phyloP scores from a whole-genome alignment of 2,797 vertebrate species.

The Centropyge bicolor region DNA sequence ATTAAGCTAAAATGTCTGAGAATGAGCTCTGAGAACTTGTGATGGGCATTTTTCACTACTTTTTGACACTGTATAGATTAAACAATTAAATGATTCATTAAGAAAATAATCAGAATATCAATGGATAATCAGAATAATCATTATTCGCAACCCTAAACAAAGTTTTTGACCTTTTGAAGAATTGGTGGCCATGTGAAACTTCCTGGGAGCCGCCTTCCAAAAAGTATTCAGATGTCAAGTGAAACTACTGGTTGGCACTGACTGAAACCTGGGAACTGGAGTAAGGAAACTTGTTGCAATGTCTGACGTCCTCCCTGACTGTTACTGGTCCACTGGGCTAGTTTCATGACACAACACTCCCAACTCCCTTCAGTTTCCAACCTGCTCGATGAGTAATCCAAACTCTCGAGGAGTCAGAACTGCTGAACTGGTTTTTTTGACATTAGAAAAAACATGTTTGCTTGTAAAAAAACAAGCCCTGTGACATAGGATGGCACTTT shows the following conservation, averaged over 20 bases:
- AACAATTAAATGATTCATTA: neutral
- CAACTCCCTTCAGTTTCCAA: conserved; percentile 51
- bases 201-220: conserved; percentile 4
- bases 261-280: conserved; percentile 37
- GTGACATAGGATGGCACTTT: neutral
- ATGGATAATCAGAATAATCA: neutral
- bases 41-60: neutral
- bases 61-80: neutral
- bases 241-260: conserved; percentile 28
- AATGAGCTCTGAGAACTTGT: neutral
- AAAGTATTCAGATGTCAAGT: conserved; percentile 21
- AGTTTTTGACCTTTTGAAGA: conserved; percentile 6
- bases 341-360: conserved; percentile 53
- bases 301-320: conserved; percentile 39
- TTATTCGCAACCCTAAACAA: neutral
- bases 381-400: conserved; percentile 64
- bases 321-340: conserved; percentile 36
- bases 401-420: conserved; percentile 36
- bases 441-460: conserved; percentile 5
- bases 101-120: neutral
- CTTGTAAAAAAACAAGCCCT: conserved; percentile 7
- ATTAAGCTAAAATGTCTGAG: neutral
- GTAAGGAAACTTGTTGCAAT: conserved; percentile 38
- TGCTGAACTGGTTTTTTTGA: conserved; percentile 67
- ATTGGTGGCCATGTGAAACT: neutral